These are phyloP conservation scores for Neocrepidodera transversa DNA, from an alignment of 2,888 invertebrate species.

Conservation along the genomic window DNA sequence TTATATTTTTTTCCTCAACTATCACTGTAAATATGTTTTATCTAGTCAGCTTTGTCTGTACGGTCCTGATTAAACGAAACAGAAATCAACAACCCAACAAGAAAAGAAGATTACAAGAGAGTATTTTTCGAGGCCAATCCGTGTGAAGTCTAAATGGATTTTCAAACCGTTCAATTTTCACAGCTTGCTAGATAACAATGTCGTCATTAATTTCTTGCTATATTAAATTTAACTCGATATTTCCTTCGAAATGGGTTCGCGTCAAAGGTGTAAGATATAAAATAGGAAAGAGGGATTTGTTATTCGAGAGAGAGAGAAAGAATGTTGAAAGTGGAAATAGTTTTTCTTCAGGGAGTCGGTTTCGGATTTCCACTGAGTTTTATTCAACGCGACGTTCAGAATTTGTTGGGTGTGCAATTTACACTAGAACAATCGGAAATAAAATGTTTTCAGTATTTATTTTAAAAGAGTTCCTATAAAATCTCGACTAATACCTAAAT, in stretches of 20 bases:
- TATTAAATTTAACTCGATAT: slow-evolving; percentile 18
- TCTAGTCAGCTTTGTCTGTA: too few species aligned
- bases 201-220: slow-evolving; percentile 12
- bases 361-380: neutral
- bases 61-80: slow-evolving; percentile 5
- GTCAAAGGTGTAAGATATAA: slow-evolving; percentile 1
- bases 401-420: neutral
- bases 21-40: too few species aligned
- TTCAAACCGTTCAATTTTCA: slow-evolving; percentile 17
- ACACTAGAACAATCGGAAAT: too few species aligned
- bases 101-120: slow-evolving; percentile 10
- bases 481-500: too few species aligned
- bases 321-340: neutral
- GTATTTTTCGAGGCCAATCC: slow-evolving; percentile 12
- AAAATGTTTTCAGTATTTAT: too few species aligned
- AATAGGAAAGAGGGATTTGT: slow-evolving; percentile 3
- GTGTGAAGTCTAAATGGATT: slow-evolving; percentile 17
- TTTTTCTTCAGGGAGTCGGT: neutral
- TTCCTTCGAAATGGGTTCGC: slow-evolving; percentile 9
- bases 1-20: too few species aligned
- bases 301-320: neutral
- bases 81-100: slow-evolving; percentile 11
- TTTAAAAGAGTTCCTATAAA: too few species aligned
- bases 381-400: neutral
- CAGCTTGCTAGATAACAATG: slow-evolving; percentile 8